phyloP scores from a whole-genome alignment of 2,797 vertebrate species.

The Gambelia wislizenii region DNA sequence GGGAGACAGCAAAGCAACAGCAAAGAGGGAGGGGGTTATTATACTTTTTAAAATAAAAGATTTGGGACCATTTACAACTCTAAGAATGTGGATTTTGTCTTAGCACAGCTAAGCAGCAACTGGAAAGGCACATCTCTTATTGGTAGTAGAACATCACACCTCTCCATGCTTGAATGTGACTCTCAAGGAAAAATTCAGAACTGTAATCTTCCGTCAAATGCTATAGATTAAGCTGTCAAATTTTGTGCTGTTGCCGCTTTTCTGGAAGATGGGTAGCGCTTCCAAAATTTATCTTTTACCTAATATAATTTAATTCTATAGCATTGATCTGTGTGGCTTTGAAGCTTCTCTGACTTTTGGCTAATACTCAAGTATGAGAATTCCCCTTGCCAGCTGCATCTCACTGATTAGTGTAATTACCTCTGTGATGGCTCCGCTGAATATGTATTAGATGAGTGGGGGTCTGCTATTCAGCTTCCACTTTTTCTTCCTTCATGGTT shows the following conservation, averaged over 20 bases:
- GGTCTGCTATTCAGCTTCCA: neutral
- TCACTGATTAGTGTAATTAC: conserved; percentile 57
- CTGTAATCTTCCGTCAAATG: neutral
- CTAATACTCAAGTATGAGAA: conserved; percentile 44
- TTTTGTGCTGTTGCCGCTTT: neutral
- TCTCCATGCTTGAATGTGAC: neutral
- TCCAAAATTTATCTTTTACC: conserved; percentile 6
- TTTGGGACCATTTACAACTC: neutral
- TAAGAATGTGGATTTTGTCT: neutral
- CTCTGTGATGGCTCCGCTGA: conserved; percentile 1
- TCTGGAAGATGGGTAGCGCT: neutral
- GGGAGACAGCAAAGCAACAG: neutral
- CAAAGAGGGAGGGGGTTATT: neutral
- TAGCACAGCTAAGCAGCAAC: neutral
- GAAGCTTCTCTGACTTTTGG: conserved; percentile 7
- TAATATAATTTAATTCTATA: conserved; percentile 12
- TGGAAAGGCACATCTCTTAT: neutral
- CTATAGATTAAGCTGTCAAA: conserved; percentile 1
- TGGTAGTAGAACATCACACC: too few relatives aligned
- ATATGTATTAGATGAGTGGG: conserved; percentile 36
- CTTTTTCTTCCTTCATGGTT: neutral
- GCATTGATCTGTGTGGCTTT: conserved; percentile 3
- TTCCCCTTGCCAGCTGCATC: conserved; percentile 41
- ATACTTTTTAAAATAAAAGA: neutral
- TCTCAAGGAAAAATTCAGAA: neutral